These are phyloP conservation scores for Nothura maculosa DNA, from an alignment of 2,797 vertebrate genomes.

Conservation along the genomic window DNA sequence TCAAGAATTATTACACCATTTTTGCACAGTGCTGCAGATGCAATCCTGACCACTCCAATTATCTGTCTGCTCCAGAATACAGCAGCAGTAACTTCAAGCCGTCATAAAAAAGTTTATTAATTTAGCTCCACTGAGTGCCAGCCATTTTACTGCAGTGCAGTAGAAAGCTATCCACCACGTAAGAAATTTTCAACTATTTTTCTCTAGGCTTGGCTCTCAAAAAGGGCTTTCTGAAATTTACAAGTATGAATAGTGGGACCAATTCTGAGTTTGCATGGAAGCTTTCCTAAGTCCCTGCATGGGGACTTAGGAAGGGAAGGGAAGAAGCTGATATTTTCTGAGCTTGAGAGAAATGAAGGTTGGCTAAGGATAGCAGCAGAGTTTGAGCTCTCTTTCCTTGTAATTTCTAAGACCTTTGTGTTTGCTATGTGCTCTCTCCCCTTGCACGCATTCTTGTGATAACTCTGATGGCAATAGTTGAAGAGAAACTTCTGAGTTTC, in stretches of 20 bases:
- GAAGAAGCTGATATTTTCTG: neutral
- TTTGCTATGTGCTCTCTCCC: neutral
- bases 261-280: neutral
- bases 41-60: slow-evolving; percentile 53
- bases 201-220: neutral
- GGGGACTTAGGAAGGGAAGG: neutral
- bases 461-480: neutral
- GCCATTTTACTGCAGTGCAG: slow-evolving; percentile 28
- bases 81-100: slow-evolving; percentile 2
- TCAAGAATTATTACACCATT: slow-evolving; percentile 40
- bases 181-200: neutral
- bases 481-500: neutral
- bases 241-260: neutral
- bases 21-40: slow-evolving; percentile 30
- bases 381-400: neutral
- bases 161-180: fast-evolving
- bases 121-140: slow-evolving; percentile 26
- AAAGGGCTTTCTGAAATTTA: neutral
- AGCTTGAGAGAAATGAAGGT: neutral
- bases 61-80: slow-evolving; percentile 1
- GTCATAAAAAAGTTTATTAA: slow-evolving; percentile 62
- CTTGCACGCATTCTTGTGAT: neutral
- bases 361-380: neutral
- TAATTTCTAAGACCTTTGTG: neutral
- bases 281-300: neutral